Evolutionary conservation across 1,140 invertebrate genomes (phyloP), one percentile per base, ranked within the genome.

Genomic region (Calliphora vicina): DNA sequence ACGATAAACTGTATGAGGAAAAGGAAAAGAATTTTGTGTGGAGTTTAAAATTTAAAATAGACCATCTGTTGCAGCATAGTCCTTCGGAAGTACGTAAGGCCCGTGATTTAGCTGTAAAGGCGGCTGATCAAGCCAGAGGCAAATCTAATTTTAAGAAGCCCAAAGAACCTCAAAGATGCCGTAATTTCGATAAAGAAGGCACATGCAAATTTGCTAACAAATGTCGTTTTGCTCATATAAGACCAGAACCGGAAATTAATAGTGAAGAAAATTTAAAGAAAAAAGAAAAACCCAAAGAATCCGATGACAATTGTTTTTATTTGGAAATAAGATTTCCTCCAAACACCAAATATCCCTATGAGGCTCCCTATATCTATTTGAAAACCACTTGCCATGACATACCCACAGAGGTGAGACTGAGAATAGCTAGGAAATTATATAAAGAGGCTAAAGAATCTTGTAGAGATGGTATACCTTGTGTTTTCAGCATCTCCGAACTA

Each of bases 261-360:
- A 20, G 3, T 20, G 91, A 91, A 15, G 82, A 85, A 43, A 71
- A 78, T 23, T 5, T 9, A n/a, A 23, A 45, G n/a, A 27, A 86
- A 84, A 29, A 86, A 87, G 81, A 73, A 29, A 72, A 74, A 78
- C 61, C 20, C 1, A 42, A 76, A 1, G 20, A 73, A 6, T 9
- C 35, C n/a, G 88, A 88, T 20, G 85, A 88, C 76, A 86, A 89
- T 42, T 89, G 86, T 86, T 91, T 89, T 76, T 95, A 94, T 90
- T 91, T 96, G 86, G 95, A 96, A 92, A 92, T 96, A 87, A 92
- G 95, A 86, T 96, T 96, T 91, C 92, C 94, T 8, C 91, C 93
- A 84, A 92, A 93, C 89, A 93, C 92, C 80, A 92, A 92, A 85
- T 96, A 96, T 90, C 95, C 95, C 1, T 94, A 93, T 87, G 93